Evolutionary conservation across 2,113 vertebrate genomes (phyloP).

Genomic region (Caranx ignobilis): DNA sequence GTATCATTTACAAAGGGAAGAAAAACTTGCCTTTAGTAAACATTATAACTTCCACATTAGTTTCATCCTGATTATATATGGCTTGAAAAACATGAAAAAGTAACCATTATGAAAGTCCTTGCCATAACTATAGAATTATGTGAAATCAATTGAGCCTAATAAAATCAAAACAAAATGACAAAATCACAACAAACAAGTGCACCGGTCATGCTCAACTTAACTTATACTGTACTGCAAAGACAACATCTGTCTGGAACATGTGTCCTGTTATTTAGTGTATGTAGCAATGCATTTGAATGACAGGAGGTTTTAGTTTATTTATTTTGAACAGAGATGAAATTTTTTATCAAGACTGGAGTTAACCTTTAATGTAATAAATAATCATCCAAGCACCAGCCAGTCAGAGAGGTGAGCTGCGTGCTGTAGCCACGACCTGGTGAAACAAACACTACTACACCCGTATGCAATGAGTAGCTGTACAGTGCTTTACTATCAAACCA

Average conservation of each 20-base stretch:
- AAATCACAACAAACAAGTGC: background rate
- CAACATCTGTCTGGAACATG: background rate
- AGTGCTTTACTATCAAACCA: background rate
- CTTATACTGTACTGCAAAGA: background rate
- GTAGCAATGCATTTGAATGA: background rate
- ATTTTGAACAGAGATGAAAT: background rate
- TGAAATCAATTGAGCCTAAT: background rate
- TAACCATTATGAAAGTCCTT: background rate
- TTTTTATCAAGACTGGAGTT: background rate
- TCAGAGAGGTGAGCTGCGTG: background rate
- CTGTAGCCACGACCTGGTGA: background rate
- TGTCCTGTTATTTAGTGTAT: background rate
- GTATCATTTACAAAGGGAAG: background rate
- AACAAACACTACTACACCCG: background rate
- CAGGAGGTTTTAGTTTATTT: background rate
- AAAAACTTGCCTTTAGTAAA: background rate
- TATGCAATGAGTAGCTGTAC: background rate
- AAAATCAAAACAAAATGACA: background rate
- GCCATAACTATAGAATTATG: background rate
- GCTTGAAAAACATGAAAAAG: background rate
- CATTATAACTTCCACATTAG: background rate
- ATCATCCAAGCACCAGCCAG: background rate
- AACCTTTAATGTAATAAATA: background rate
- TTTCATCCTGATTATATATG: background rate
- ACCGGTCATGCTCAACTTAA: background rate